Conservation (phyloP, 1,140 invertebrate species). For the Pogonomyrmex barbatus region DNA sequence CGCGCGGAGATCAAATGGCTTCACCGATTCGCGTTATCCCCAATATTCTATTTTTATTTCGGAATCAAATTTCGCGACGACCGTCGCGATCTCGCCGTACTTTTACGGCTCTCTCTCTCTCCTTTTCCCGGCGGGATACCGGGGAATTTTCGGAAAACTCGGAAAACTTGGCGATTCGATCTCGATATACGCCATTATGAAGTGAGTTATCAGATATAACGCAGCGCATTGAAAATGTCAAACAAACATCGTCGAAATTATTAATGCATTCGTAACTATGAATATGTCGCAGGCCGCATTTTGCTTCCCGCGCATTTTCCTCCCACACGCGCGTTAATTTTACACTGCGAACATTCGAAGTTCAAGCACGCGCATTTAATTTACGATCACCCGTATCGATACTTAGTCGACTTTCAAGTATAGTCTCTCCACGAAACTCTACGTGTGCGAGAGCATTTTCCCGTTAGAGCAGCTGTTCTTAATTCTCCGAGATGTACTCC, state of each 20-base stretch:
- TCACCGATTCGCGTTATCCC: conserved; percentile 86
- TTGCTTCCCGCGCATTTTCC: not conserved
- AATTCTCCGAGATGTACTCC: conserved; percentile 25
- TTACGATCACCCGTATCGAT: not conserved
- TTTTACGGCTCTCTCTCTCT: conserved; percentile 66
- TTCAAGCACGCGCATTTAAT: not conserved
- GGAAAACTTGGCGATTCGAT: conserved; percentile 22
- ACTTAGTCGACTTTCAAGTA: not conserved
- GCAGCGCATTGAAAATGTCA: not conserved
- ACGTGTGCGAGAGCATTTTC: not conserved
- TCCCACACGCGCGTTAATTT: not conserved
- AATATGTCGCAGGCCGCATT: not conserved
- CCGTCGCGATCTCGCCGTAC: conserved; percentile 46
- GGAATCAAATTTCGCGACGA: conserved; percentile 84
- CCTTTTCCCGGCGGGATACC: conserved; percentile 19
- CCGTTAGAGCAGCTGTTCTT: conserved; percentile 49
- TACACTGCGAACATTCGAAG: not conserved
- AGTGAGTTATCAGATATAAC: conserved; percentile 38
- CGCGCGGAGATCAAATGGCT: conserved; percentile 85
- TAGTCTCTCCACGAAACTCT: not conserved
- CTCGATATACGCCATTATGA: conserved; percentile 23
- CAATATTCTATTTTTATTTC: conserved; percentile 85
- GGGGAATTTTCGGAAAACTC: not conserved
- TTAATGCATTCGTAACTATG: not conserved
- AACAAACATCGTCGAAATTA: not conserved